Evolutionary conservation across 1,140 invertebrate genomes (phyloP), one percentile per base, ranked within the genome.

Genomic region (Lethrus apterus): DNA sequence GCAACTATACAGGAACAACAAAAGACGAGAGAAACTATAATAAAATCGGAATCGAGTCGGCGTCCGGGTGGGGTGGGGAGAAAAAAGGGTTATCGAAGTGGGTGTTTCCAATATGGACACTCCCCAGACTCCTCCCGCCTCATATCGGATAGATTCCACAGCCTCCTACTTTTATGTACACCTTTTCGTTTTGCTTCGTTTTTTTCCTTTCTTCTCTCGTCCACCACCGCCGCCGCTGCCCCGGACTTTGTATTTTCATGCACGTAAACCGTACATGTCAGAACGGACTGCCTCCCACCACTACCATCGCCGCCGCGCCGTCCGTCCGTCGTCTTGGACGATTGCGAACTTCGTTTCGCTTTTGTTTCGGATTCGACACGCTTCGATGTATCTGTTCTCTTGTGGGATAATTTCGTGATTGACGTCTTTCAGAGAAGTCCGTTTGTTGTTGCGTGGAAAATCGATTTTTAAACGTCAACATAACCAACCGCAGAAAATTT

Each of bases 41-140:
- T n/a, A n/a, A n/a, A n/a, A n/a, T n/a, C n/a, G n/a, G n/a, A n/a
- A n/a, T n/a, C n/a, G n/a, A n/a, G n/a, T n/a, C n/a, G n/a, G n/a
- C n/a, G n/a, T n/a, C n/a, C n/a, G n/a, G n/a, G n/a, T n/a, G n/a
- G 42, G 19, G 32, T 40, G 44, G 44, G 48, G 50, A 41, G 11
- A 38, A 51, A 58, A 58, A 58, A 58, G 57, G 57, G 57, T 58
- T 55, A 55, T 52, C 55, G 57, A 54, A 51, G 57, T 56, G 48
- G 57, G 57, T 54, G 54, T 49, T 24, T 46, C 57, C 57, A 50
- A 58, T 58, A 50, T 29, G 35, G 38, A 51, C 48, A 51, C 55
- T 55, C 57, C 57, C 56, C 48, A 45, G 34, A 49, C 51, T 47
- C 48, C 54, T 45, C 54, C 56, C 54, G n/a, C 50, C 50, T 45